Conservation (phyloP, 2,888 invertebrate species). For the Plutella xylostella region DNA sequence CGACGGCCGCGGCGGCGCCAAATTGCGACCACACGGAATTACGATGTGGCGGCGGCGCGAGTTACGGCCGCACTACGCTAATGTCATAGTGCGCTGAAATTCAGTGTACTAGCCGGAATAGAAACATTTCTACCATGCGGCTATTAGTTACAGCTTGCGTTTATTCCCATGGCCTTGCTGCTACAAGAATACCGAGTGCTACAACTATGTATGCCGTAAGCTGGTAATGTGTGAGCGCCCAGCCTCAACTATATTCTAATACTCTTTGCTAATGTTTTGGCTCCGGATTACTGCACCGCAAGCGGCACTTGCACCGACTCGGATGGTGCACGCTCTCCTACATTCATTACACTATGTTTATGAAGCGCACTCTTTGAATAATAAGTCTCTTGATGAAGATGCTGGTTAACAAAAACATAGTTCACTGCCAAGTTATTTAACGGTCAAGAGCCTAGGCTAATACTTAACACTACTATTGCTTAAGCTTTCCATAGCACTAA, state of each 20-base stretch:
- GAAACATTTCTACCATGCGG: no score
- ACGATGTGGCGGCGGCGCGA: constrained; percentile 11
- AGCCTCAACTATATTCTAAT: no score
- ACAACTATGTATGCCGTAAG: no score
- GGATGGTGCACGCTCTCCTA: not conserved
- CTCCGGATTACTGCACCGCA: constrained; percentile 14
- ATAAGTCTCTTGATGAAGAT: not conserved
- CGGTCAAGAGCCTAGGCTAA: no score
- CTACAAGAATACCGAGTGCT: no score
- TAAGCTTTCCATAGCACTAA: no score
- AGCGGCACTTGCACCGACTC: constrained; percentile 2
- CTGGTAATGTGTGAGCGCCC: not conserved
- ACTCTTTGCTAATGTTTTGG: constrained; percentile 15
- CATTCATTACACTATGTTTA: not conserved
- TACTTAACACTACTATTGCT: no score
- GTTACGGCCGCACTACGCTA: constrained; percentile 12
- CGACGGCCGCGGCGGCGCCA: constrained; percentile 12
- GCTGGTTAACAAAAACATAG: not conserved
- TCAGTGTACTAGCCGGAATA: no score
- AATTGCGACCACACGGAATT: constrained; percentile 19
- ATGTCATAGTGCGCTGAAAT: no score
- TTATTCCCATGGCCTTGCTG: no score
- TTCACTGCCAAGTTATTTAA: not conserved
- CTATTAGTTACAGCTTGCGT: no score
- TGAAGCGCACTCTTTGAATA: not conserved